phyloP scores from a whole-genome alignment of 2,113 vertebrate genomes.

The Brevimyrus niger region DNA sequence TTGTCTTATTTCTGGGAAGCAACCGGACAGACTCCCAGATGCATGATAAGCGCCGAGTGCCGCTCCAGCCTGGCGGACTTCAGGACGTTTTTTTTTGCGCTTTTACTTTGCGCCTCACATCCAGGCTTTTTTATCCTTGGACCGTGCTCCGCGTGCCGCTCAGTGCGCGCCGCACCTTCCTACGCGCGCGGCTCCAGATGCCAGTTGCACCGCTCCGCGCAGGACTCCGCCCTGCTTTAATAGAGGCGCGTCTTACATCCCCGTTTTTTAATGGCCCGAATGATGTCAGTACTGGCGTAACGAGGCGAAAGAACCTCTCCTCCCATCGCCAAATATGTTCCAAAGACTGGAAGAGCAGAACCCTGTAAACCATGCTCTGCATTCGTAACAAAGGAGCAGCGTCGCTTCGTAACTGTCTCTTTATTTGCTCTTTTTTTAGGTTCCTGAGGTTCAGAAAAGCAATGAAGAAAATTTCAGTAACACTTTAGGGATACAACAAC shows the following conservation, averaged over 20 bases:
- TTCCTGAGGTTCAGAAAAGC: not conserved
- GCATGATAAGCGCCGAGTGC: not conserved
- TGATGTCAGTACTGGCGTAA: constrained; percentile 63
- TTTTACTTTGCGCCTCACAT: not conserved
- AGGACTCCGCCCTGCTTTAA: constrained; percentile 46
- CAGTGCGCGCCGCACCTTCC: constrained; percentile 22
- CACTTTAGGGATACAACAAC: not conserved
- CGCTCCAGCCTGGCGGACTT: not conserved
- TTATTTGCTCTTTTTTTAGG: not conserved
- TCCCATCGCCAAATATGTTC: constrained; percentile 13
- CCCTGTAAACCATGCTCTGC: not conserved
- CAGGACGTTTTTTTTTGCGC: not conserved
- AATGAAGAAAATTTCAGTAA: not conserved
- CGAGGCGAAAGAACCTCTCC: constrained; percentile 30
- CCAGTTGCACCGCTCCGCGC: constrained; percentile 25
- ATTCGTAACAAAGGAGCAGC: not conserved
- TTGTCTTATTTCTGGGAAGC: not conserved
- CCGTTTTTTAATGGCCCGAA: constrained; percentile 37
- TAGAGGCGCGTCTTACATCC: constrained; percentile 48
- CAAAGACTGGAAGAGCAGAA: too few relatives aligned
- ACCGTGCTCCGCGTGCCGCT: constrained; percentile 15
- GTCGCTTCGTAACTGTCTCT: not conserved
- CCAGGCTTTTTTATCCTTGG: not conserved
- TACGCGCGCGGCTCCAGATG: constrained; percentile 26
- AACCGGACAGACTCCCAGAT: not conserved